Percentiles rank a stretch among this genome's conserved stretches.
Evolutionary conservation across 2,797 vertebrate species (phyloP).

Genomic region (Microctenopoma lineatum): DNA sequence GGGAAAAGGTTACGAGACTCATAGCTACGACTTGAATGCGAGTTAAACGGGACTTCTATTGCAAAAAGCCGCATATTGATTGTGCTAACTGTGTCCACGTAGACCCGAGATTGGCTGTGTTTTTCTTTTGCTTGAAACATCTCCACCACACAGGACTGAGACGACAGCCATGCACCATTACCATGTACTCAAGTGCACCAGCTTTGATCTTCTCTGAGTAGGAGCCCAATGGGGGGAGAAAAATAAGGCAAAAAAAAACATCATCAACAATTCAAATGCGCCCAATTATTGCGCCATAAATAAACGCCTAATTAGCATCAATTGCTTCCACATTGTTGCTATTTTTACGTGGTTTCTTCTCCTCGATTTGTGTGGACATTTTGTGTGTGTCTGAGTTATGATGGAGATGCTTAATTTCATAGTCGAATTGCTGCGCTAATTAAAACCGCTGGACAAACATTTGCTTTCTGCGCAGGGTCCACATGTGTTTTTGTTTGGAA

Average conservation of each 20-base stretch:
- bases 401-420: slow-evolving; percentile 80
- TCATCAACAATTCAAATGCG: slow-evolving; percentile 86
- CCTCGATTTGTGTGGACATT: slow-evolving; percentile 38
- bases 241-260: slow-evolving; percentile 77
- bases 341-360: slow-evolving; percentile 74
- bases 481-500: slow-evolving; percentile 71
- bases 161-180: slow-evolving; percentile 81
- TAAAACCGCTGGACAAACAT: slow-evolving; percentile 82
- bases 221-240: slow-evolving; percentile 57
- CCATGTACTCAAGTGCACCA: slow-evolving; percentile 74
- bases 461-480: slow-evolving; percentile 72
- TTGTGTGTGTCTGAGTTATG: slow-evolving; percentile 71
- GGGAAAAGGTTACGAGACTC: slow-evolving; percentile 47
- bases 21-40: slow-evolving; percentile 47
- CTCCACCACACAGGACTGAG: slow-evolving; percentile 67
- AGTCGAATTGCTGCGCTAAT: slow-evolving; percentile 79
- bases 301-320: slow-evolving; percentile 88
- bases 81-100: slow-evolving; percentile 79
- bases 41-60: slow-evolving; percentile 70
- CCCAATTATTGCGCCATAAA: slow-evolving; percentile 85
- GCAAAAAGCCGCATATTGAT: slow-evolving; percentile 64
- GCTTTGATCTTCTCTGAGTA: slow-evolving; percentile 86
- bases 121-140: slow-evolving; percentile 63
- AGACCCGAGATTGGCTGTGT: slow-evolving; percentile 64
- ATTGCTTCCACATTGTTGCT: slow-evolving; percentile 87